Percentiles rank a stretch among this genome's conserved stretches.
Conservation (phyloP, 2,113 vertebrate genomes). For the Zosterops lateralis region DNA sequence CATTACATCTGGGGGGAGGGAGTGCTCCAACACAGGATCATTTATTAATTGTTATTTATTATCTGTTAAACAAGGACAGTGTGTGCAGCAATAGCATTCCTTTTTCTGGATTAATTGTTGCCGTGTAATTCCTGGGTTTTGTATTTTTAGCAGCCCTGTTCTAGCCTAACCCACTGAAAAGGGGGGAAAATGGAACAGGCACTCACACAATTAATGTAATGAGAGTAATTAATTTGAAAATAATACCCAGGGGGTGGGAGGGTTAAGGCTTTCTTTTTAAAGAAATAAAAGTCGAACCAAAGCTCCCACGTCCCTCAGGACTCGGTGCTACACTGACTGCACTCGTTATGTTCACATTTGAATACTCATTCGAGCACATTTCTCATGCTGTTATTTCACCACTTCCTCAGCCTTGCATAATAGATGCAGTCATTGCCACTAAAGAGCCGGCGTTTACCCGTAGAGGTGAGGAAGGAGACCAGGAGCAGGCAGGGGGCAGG, state of each 20-base stretch:
- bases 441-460: conserved; percentile 56
- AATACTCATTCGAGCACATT: conserved; percentile 69
- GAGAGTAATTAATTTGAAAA: conserved; percentile 69
- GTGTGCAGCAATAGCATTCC: conserved; percentile 39
- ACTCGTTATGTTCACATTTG: conserved; percentile 66
- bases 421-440: conserved; percentile 57
- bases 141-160: conserved; percentile 65
- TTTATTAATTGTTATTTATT: conserved; percentile 76
- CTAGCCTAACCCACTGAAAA: conserved; percentile 31
- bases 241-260: conserved; percentile 58
- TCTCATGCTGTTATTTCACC: conserved; percentile 64
- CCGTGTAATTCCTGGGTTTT: conserved; percentile 39
- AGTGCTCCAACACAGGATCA: conserved; percentile 35
- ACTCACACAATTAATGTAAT: conserved; percentile 56
- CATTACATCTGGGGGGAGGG: conserved; percentile 57
- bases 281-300: conserved; percentile 55
- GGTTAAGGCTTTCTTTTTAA: conserved; percentile 32
- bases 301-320: conserved; percentile 64
- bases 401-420: conserved; percentile 65
- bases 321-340: conserved; percentile 58
- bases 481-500: neutral
- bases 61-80: conserved; percentile 67
- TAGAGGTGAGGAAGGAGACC: conserved; percentile 40
- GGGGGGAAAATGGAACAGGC: conserved; percentile 40
- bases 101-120: conserved; percentile 68